Percentiles rank a stretch among this genome's conserved stretches.
Conservation (phyloP, 2,888 invertebrate species). For the Iphiclides podalirius region DNA sequence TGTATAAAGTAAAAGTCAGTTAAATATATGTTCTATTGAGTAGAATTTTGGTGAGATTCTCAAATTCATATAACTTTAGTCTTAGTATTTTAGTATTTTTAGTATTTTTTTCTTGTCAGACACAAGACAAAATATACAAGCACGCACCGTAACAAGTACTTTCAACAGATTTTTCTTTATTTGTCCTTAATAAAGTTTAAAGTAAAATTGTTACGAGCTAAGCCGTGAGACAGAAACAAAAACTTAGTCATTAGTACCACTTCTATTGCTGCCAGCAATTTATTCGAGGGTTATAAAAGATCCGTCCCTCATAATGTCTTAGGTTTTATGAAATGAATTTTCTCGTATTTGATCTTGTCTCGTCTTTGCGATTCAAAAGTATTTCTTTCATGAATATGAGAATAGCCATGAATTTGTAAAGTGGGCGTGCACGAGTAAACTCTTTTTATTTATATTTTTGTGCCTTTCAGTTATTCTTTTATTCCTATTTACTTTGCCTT, state of each 20-base stretch:
- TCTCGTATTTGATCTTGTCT: not conserved
- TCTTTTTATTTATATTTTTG: not conserved
- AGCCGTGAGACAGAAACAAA: not conserved
- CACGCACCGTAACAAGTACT: too few relatives aligned
- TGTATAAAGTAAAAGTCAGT: too few relatives aligned
- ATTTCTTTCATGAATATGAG: not conserved
- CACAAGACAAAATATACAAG: too few relatives aligned
- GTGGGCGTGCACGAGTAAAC: not conserved
- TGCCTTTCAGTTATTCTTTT: not conserved
- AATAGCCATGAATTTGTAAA: not conserved
- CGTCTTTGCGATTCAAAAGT: not conserved
- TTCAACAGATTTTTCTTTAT: too few relatives aligned
- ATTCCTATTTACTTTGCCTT: too few relatives aligned
- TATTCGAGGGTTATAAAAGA: not conserved
- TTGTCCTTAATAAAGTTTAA: too few relatives aligned
- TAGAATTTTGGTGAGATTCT: too few relatives aligned
- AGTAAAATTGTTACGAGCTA: not conserved
- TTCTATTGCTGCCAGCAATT: not conserved
- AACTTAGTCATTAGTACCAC: not conserved
- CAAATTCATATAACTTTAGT: too few relatives aligned
- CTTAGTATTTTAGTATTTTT: too few relatives aligned
- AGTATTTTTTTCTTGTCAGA: too few relatives aligned
- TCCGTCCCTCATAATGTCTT: not conserved
- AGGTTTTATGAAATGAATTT: not conserved
- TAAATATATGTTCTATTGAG: too few relatives aligned